phyloP scores from a whole-genome alignment of 2,797 vertebrate species.

The Dallia pectoralis region DNA sequence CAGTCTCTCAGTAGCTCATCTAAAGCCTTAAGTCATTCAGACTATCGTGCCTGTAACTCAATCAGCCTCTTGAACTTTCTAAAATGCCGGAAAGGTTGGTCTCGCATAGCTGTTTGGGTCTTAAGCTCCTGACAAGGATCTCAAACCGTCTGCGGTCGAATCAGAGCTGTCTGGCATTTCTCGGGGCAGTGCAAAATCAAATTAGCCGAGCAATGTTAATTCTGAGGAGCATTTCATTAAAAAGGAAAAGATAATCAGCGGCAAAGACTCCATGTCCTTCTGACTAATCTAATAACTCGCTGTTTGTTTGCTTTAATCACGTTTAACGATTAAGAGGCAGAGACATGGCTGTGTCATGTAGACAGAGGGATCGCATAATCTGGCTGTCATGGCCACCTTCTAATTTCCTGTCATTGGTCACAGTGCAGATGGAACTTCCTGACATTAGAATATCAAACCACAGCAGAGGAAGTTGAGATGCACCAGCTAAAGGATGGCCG shows the following conservation, averaged over 20 bases:
- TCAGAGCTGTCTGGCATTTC: conserved; percentile 68
- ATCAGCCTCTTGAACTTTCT: conserved; percentile 63
- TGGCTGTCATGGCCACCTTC: conserved; percentile 65
- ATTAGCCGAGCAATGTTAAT: conserved; percentile 75
- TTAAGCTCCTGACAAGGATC: conserved; percentile 62
- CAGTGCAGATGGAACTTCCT: conserved; percentile 50
- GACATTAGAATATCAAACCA: conserved; percentile 49
- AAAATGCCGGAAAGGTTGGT: conserved; percentile 56
- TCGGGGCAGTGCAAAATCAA: conserved; percentile 66
- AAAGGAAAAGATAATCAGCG: conserved; percentile 69
- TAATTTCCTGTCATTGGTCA: conserved; percentile 74
- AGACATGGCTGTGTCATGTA: conserved; percentile 63
- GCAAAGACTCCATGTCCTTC: conserved; percentile 72
- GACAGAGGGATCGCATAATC: conserved; percentile 71
- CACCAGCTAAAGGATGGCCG: conserved; percentile 23
- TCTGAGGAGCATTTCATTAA: conserved; percentile 77
- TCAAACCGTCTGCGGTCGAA: conserved; percentile 62
- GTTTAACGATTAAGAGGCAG: conserved; percentile 69
- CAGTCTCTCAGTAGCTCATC: conserved; percentile 10
- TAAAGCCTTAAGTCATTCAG: conserved; percentile 21
- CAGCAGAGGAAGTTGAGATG: conserved; percentile 28
- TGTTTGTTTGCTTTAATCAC: conserved; percentile 77
- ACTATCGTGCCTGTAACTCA: conserved; percentile 48
- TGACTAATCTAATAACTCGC: conserved; percentile 73
- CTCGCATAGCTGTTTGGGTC: conserved; percentile 51